Conservation (phyloP, 2,113 vertebrate genomes). For the Osmerus mordax region DNA sequence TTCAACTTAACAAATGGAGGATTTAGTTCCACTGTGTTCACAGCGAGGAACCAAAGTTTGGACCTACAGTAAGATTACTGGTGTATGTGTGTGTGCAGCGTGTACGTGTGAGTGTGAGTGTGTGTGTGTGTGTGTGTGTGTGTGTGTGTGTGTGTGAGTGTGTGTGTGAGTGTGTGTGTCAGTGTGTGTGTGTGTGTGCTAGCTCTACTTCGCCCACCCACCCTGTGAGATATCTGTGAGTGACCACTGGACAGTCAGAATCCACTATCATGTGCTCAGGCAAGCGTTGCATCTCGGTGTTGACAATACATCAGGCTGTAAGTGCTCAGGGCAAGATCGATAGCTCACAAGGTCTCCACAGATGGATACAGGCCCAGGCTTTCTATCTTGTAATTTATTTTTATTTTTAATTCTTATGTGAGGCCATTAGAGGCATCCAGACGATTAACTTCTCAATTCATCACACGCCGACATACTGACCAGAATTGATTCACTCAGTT, state of each 20-base stretch:
- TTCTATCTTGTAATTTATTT: conserved; percentile 65
- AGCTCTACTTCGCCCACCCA: conserved; percentile 8
- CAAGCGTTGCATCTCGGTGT: conserved; percentile 36
- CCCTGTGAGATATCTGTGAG: conserved; percentile 17
- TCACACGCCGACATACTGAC: conserved; percentile 50
- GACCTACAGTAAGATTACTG: background rate
- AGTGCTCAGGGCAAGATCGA: conserved; percentile 60
- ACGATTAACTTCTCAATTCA: conserved; percentile 66
- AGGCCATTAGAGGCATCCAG: conserved; percentile 61
- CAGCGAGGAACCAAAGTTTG: too few relatives aligned
- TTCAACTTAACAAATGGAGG: background rate
- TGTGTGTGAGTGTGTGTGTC: too few relatives aligned
- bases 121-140: too few relatives aligned
- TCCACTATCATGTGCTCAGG: conserved; percentile 33
- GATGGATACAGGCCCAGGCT: conserved; percentile 54
- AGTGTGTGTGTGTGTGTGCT: too few relatives aligned
- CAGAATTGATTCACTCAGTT: conserved; percentile 53
- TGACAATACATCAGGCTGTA: conserved; percentile 64
- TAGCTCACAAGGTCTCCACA: conserved; percentile 54
- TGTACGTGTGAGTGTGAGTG: background rate
- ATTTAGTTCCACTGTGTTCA: background rate
- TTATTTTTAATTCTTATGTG: conserved; percentile 60
- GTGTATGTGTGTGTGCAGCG: background rate
- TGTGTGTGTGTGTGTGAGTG: too few relatives aligned
- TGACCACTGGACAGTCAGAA: conserved; percentile 19